These are phyloP conservation scores for Paraescarpia echinospica DNA, from an alignment of 1,140 invertebrate genomes.

Conservation along the genomic window DNA sequence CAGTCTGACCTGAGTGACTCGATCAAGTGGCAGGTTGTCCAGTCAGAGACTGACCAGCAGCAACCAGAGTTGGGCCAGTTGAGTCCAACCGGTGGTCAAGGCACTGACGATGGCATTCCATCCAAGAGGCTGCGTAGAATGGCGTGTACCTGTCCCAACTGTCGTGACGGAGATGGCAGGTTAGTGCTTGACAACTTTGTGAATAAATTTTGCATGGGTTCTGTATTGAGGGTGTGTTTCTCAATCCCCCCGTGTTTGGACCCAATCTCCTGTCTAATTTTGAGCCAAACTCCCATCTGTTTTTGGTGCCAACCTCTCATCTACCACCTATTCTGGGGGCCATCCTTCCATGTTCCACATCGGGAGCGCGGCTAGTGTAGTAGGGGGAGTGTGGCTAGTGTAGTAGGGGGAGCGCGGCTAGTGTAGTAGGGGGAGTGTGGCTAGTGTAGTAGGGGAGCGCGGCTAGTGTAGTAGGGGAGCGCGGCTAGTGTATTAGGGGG, in stretches of 20 bases:
- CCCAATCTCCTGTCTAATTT: background rate
- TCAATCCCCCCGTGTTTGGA: too few relatives aligned
- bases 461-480: too few relatives aligned
- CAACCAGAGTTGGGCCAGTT: slow-evolving; percentile 31
- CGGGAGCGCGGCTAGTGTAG: too few relatives aligned
- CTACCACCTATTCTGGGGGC: background rate
- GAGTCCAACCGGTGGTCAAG: slow-evolving; percentile 35
- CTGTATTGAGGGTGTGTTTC: too few relatives aligned
- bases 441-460: too few relatives aligned
- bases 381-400: too few relatives aligned
- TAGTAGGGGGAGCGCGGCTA: too few relatives aligned
- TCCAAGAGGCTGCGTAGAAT: slow-evolving; percentile 71
- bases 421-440: too few relatives aligned
- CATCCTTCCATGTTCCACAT: too few relatives aligned
- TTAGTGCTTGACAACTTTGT: slow-evolving; percentile 56
- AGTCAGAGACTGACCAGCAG: slow-evolving; percentile 35
- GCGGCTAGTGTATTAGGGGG: too few relatives aligned
- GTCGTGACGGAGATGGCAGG: slow-evolving; percentile 76
- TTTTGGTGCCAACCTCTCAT: background rate
- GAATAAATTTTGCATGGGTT: background rate
- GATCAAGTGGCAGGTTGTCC: slow-evolving; percentile 75
- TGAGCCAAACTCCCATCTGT: background rate
- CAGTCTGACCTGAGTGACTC: slow-evolving; percentile 78
- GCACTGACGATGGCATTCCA: slow-evolving; percentile 29
- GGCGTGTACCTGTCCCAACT: slow-evolving; percentile 96